A percentile compares a stretch with the other conserved stretches of the same genome.
Evolutionary conservation across 1,140 invertebrate genomes (phyloP).

Genomic region (Hyphantria cunea): DNA sequence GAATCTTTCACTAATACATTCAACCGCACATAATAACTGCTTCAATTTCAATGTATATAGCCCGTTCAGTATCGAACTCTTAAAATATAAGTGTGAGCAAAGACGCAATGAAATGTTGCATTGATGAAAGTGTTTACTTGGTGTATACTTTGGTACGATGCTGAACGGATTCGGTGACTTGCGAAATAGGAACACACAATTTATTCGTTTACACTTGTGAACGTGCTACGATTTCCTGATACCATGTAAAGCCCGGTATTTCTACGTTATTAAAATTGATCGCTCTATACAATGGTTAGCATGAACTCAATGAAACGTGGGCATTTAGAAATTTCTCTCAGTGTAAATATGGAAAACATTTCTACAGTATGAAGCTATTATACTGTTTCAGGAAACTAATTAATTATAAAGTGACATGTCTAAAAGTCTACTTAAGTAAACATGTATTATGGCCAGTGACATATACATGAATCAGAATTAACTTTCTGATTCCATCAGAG

Average conservation of each 20-base stretch:
- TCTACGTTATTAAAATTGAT: slow-evolving; percentile 26
- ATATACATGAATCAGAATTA: background rate
- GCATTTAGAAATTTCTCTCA: background rate
- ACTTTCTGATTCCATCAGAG: no score
- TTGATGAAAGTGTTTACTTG: background rate
- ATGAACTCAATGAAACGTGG: background rate
- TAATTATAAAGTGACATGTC: no score
- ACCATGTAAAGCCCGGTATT: background rate
- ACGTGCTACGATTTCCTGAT: slow-evolving; percentile 18
- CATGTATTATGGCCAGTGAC: background rate
- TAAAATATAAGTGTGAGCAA: background rate
- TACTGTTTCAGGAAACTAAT: background rate
- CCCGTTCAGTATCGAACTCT: background rate
- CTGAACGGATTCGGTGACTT: slow-evolving; percentile 27
- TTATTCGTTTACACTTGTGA: slow-evolving; percentile 26
- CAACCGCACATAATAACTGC: background rate
- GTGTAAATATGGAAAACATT: background rate
- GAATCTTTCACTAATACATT: background rate
- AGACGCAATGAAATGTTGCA: slow-evolving; percentile 11
- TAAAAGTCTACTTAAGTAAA: no score
- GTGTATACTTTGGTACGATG: background rate
- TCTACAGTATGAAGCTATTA: background rate
- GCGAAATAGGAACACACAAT: slow-evolving; percentile 29
- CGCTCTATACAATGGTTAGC: slow-evolving; percentile 6
- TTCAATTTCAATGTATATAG: background rate